Evolutionary conservation across 2,113 vertebrate genomes (phyloP), one percentile per base, ranked within the genome.

Genomic region (Notarius quadriscutis): DNA sequence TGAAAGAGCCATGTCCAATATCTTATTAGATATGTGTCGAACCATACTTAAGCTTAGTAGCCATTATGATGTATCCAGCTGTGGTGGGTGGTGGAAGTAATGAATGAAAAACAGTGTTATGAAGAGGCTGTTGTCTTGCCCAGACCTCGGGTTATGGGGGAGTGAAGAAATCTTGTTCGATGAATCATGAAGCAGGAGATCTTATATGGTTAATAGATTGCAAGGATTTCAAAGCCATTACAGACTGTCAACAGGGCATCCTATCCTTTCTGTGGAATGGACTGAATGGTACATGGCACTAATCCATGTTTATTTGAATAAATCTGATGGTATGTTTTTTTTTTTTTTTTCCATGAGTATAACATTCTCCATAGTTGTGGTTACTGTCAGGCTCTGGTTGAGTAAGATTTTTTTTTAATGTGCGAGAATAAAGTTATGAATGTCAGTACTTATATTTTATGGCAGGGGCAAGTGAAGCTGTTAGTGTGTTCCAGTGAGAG

Each of bases 391-490:
- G 74, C 78, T 51, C 14, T 78, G 75, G 53, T 78, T 86, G 79
- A 65, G 84, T 55, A 60, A 10, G n/a, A 41, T 41, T 41, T 41
- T 57, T 74, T 63, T 88, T 67, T 22, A 82, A 81, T 74, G 65
- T 34, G 60, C 18, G 15, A 82, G 27, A 80, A 84, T 60, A 62
- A 87, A 81, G 55, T 72, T 63, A 48, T 87, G 50, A 84, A 89
- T 55, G 72, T 71, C 69, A 89, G 58, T n/a, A 72, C 65, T 72
- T 55, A 17, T 41, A 20, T 84, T 90, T 88, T 88, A 72, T 84
- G 75, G 67, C 74, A 41, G 48, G 53, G 48, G 51, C 83, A 85
- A 79, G 51, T 63, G 57, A 87, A 84, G 75, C 82, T 75, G 53
- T 81, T 51, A 84, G 74, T 74, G 48, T 57, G 34, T 65, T 53